These are phyloP conservation scores for Coenobita brevimanus DNA, from an alignment of 1,140 invertebrate species.

Conservation along the genomic window DNA sequence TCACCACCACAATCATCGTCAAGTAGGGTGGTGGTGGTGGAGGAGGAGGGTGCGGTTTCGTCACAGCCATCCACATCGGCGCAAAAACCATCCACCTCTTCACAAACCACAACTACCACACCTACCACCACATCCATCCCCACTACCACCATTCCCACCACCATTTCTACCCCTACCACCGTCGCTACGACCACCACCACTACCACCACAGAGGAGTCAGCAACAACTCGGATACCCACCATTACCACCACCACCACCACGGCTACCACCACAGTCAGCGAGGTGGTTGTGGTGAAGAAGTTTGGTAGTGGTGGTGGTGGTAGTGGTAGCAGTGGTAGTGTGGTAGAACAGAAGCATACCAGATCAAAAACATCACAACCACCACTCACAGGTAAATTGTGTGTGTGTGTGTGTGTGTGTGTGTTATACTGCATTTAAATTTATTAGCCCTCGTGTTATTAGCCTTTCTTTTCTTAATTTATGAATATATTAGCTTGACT, in stretches of 20 bases:
- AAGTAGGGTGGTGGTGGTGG: background rate
- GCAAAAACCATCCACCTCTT: background rate
- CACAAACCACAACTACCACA: constrained; percentile 7
- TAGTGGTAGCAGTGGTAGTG: no score
- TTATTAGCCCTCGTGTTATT: no score
- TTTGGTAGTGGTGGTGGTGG: no score
- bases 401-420: no score
- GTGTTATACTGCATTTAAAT: no score
- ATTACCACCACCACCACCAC: background rate
- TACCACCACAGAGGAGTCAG: constrained; percentile 4
- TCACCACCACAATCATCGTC: background rate
- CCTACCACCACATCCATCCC: background rate
- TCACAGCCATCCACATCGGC: background rate
- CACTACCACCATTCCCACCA: background rate
- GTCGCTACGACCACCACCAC: constrained; percentile 18
- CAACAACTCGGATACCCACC: background rate
- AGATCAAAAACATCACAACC: no score
- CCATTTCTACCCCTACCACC: background rate
- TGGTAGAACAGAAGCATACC: no score
- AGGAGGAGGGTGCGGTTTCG: background rate
- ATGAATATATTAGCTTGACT: no score
- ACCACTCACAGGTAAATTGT: no score
- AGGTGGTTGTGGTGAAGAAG: no score
- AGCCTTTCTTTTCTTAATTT: no score
- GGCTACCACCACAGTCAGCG: background rate